phyloP scores from a whole-genome alignment of 2,797 vertebrate species.

The Typhlichthys eigenmanni region DNA sequence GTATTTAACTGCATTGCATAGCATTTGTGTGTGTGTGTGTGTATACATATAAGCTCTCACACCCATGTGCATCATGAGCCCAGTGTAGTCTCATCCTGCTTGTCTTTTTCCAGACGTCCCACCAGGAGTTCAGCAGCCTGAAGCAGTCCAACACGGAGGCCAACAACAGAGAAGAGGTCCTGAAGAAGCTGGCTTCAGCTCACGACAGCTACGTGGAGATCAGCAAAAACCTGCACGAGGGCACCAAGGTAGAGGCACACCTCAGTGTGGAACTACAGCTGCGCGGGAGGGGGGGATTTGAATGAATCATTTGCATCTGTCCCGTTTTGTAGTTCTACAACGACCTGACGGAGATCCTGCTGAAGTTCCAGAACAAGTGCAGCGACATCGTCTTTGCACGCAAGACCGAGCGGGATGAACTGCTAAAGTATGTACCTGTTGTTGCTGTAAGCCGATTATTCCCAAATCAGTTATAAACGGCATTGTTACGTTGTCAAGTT shows the following conservation, averaged over 20 bases:
- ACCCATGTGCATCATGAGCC: not conserved
- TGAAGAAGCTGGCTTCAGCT: conserved; percentile 95
- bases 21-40: too few relatives aligned
- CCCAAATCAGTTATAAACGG: not conserved
- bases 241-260: conserved; percentile 88
- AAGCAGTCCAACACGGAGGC: conserved; percentile 95
- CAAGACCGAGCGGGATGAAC: conserved; percentile 96
- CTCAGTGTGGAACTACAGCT: not conserved
- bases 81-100: not conserved
- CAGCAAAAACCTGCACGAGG: conserved; percentile 91
- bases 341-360: conserved; percentile 93
- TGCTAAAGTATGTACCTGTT: conserved; percentile 87
- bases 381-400: conserved; percentile 98
- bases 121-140: conserved; percentile 95
- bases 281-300: conserved; percentile 37
- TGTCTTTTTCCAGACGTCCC: conserved; percentile 76
- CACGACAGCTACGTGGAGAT: conserved; percentile 99
- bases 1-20: too few relatives aligned
- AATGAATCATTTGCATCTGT: conserved; percentile 27
- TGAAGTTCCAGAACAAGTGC: conserved; percentile 98
- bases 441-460: not conserved
- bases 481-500: too few relatives aligned
- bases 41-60: too few relatives aligned
- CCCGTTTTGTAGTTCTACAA: conserved; percentile 88
- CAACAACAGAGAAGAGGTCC: conserved; percentile 92